Evolutionary conservation across 2,797 vertebrate genomes (phyloP).

Genomic region (Cichlasoma orientale): DNA sequence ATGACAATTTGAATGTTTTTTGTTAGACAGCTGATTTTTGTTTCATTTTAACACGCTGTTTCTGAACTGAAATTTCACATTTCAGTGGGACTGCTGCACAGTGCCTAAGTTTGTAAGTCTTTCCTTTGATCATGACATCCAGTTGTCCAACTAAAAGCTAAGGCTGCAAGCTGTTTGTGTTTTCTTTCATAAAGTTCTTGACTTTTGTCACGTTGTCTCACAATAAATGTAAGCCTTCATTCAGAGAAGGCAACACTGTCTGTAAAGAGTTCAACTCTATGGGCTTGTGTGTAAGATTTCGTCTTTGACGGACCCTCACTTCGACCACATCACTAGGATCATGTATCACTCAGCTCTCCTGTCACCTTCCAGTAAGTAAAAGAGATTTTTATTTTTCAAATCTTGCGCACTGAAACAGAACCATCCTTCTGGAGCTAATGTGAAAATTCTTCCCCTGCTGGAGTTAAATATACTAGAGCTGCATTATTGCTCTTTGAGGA

Average conservation of each 20-base stretch:
- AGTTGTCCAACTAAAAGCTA: constrained; percentile 44
- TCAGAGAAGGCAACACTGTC: constrained; percentile 58
- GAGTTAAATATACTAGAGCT: constrained; percentile 14
- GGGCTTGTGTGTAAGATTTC: constrained; percentile 22
- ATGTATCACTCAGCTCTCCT: constrained; percentile 25
- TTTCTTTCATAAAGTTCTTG: constrained; percentile 23
- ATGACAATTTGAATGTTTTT: constrained; percentile 19
- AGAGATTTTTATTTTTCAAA: constrained; percentile 25
- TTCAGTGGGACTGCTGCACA: constrained; percentile 2
- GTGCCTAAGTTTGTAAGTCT: neutral
- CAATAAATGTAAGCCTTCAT: constrained; percentile 56
- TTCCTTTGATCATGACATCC: constrained; percentile 49
- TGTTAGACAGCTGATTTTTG: neutral
- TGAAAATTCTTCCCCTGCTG: constrained; percentile 8
- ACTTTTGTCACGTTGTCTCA: constrained; percentile 59
- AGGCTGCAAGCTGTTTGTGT: constrained; percentile 44
- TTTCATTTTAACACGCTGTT: constrained; percentile 2
- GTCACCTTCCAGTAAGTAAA: constrained; percentile 16
- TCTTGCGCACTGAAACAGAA: constrained; percentile 45
- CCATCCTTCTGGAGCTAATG: constrained; percentile 24
- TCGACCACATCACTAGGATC: constrained; percentile 22
- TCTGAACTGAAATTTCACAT: neutral
- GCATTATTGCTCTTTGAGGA: constrained; percentile 27
- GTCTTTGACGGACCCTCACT: constrained; percentile 8
- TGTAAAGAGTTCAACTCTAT: constrained; percentile 30